Evolutionary conservation across 1,140 invertebrate species (phyloP).

Genomic region (Odontomachus brunneus): DNA sequence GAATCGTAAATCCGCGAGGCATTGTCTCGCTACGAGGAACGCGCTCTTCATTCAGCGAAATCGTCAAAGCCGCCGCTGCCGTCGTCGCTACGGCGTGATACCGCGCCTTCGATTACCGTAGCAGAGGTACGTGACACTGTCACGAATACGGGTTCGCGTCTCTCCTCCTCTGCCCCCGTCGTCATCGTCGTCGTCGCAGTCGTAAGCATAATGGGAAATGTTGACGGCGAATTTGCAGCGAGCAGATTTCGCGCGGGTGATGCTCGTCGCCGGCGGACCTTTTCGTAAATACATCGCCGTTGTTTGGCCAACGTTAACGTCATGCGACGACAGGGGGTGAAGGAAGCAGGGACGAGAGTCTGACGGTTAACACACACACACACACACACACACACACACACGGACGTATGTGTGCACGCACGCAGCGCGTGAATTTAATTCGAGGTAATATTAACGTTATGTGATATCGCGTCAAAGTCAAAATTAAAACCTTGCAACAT

Average conservation of each 20-base stretch:
- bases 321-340: not conserved
- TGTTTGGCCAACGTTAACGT: not conserved
- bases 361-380: no score
- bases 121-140: constrained; percentile 46
- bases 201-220: constrained; percentile 57
- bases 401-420: no score
- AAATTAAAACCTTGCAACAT: no score
- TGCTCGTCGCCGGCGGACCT: constrained; percentile 3
- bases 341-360: no score
- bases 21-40: constrained; percentile 45
- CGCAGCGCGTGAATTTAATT: no score
- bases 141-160: constrained; percentile 21
- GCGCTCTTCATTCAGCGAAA: constrained; percentile 33
- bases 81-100: constrained; percentile 12
- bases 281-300: constrained; percentile 23
- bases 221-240: constrained; percentile 21
- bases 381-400: no score
- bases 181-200: not conserved
- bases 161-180: no score
- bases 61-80: constrained; percentile 43
- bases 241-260: constrained; percentile 20
- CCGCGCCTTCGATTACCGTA: constrained; percentile 42
- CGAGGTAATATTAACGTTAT: no score
- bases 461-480: no score
- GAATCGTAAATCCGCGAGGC: constrained; percentile 57